Conservation (phyloP, 2,113 vertebrate genomes). For the Gymnogyps californianus region DNA sequence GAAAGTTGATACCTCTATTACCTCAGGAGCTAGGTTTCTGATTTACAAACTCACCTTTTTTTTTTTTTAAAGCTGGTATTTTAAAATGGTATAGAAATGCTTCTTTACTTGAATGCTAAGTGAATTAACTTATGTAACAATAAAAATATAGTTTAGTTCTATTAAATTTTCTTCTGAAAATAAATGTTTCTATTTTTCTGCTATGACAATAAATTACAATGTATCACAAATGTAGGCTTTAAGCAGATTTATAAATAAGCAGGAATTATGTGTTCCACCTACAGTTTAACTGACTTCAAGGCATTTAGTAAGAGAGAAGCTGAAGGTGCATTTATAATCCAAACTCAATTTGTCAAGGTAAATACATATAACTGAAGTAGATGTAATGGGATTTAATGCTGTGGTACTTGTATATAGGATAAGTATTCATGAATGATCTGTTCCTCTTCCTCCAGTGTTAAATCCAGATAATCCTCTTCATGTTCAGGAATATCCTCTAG, state of each 20-base stretch:
- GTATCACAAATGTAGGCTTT: slow-evolving; percentile 46
- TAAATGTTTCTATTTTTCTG: slow-evolving; percentile 56
- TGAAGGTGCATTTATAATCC: slow-evolving; percentile 38
- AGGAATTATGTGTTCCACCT: slow-evolving; percentile 30
- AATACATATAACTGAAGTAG: neutral
- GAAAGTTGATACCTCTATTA: neutral
- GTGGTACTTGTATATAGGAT: slow-evolving; percentile 68
- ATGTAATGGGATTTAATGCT: slow-evolving; percentile 42
- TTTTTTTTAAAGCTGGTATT: slow-evolving; percentile 18
- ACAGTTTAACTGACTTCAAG: slow-evolving; percentile 9
- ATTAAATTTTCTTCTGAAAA: slow-evolving; percentile 69
- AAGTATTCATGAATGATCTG: slow-evolving; percentile 83
- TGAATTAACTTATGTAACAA: slow-evolving; percentile 31
- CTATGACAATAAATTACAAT: slow-evolving; percentile 50
- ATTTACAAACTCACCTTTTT: neutral
- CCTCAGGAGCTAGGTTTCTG: neutral
- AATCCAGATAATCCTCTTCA: slow-evolving; percentile 94
- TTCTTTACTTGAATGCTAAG: slow-evolving; percentile 32
- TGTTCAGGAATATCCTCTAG: slow-evolving; percentile 90
- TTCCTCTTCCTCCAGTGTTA: slow-evolving; percentile 91
- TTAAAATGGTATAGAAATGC: slow-evolving; percentile 46
- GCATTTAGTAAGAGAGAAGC: slow-evolving; percentile 47
- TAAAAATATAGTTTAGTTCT: slow-evolving; percentile 68
- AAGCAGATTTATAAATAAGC: slow-evolving; percentile 51
- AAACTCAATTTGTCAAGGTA: slow-evolving; percentile 32